These are phyloP conservation scores for Hucho hucho DNA, from an alignment of 2,113 vertebrate genomes.

Conservation along the genomic window DNA sequence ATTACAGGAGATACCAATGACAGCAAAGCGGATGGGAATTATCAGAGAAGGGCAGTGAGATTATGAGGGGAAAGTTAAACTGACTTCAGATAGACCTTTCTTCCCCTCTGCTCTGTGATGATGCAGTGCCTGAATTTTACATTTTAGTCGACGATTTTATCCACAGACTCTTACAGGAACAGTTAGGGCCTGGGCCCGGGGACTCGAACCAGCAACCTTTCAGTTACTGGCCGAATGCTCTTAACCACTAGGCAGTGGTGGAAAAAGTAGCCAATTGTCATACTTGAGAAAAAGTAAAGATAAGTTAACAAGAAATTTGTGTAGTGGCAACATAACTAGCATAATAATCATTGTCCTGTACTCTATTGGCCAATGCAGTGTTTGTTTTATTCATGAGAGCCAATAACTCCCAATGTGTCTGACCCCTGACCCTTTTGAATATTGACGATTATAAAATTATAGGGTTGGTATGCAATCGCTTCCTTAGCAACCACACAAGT, in stretches of 20 bases:
- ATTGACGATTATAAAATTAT: conserved; percentile 49
- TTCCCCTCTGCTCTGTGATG: not conserved
- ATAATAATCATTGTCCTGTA: not conserved
- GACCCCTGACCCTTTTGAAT: conserved; percentile 44
- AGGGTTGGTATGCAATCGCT: conserved; percentile 28
- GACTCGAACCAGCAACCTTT: too few species aligned
- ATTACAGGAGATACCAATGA: not conserved
- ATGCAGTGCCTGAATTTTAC: too few species aligned
- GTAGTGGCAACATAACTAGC: not conserved
- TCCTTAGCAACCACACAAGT: conserved; percentile 42
- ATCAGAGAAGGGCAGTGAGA: not conserved
- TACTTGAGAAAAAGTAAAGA: too few species aligned
- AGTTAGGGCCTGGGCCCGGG: too few species aligned
- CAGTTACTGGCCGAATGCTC: too few species aligned
- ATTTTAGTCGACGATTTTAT: too few species aligned
- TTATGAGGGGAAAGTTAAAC: not conserved
- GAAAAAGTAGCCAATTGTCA: too few species aligned
- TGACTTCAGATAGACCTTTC: not conserved
- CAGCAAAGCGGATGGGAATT: not conserved
- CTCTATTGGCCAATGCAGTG: not conserved
- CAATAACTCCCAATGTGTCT: conserved; percentile 48
- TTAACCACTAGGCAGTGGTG: too few species aligned
- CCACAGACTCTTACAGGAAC: too few species aligned
- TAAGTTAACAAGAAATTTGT: too few species aligned
- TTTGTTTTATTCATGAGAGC: conserved; percentile 20